Base-by-base conservation (phyloP, 2,888 invertebrate genomes). In the Eupithecia tripunctaria region DNA sequence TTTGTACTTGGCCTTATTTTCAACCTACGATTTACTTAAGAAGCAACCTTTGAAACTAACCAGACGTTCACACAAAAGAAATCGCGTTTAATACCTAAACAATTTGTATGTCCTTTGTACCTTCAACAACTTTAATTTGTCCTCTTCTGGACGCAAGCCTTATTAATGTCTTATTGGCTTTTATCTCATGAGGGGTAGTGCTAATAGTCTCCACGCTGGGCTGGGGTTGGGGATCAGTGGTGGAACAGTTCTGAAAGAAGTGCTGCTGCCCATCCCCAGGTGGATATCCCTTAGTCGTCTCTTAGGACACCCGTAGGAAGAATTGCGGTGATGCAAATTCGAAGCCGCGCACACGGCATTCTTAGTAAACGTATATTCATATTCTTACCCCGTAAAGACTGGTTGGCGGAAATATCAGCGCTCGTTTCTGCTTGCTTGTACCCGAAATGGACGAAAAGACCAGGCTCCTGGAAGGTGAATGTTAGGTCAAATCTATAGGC, bases 371-470 rank as follows among this genome's bases (percentile, higher is more conserved):
- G 25, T 59, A 73, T 64, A 73, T 56, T 47, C 67, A 69, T 51
- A 76, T 64, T 59, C 91, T 90, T 84, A 94, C 94, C 71, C 94
- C 94, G 73, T 89, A 93, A 82, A 94, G 90, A 89, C 91, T 91
- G 0, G 93, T 90, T 0, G 91, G 91, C 43, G 94, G 94, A 67
- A 94, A 94, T 63, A 94, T 84, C 0, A 94, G 82, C 0, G 85
- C 81, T 80, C 93, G 83, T 82, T 91, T 94, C 76, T 93, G 86
- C 70, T 91, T 82, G 18, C 82, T 82, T 71, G 79, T 85, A 1
- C 82, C 85, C 25, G 80, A 81, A n/a, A 79, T 76, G 63, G 79
- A 76, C 47, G 81, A 71, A 29, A 86, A 69, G 51, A 85, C 62
- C n/a, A 87, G 72, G 41, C 76, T 74, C 47, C 89, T 88, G 82